Evolutionary conservation across 1,140 invertebrate species (phyloP).

Genomic region (Papilio aristodemus): DNA sequence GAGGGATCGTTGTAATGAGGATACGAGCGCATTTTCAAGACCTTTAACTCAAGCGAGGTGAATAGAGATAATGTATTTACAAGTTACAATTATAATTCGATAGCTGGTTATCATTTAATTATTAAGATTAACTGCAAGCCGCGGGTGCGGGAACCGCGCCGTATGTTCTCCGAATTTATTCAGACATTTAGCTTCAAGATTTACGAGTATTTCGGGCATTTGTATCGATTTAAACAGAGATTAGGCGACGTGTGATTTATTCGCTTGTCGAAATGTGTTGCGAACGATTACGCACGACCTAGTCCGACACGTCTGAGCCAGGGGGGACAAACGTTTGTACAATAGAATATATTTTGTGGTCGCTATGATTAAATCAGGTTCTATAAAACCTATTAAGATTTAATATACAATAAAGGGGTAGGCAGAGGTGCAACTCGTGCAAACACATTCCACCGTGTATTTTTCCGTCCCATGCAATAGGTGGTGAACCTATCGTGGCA

Average conservation of each 20-base stretch:
- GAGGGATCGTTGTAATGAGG: neutral
- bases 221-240: neutral
- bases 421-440: too few relatives aligned
- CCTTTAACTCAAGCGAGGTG: neutral
- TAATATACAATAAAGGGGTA: too few relatives aligned
- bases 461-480: too few relatives aligned
- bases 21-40: neutral
- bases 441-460: too few relatives aligned
- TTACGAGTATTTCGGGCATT: neutral
- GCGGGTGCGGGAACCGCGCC: too few relatives aligned
- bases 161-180: neutral
- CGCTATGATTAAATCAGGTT: too few relatives aligned
- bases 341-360: neutral
- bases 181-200: neutral
- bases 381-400: too few relatives aligned
- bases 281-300: neutral
- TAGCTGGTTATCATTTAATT: too few relatives aligned
- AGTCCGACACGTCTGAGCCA: neutral
- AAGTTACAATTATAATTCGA: too few relatives aligned
- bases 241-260: slow-evolving; percentile 13
- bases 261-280: neutral
- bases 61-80: neutral
- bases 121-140: neutral
- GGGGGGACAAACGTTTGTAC: neutral
- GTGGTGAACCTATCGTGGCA: too few relatives aligned